Conservation (phyloP, 2,888 invertebrate species). For the Sceliomorpha sp. region DNA sequence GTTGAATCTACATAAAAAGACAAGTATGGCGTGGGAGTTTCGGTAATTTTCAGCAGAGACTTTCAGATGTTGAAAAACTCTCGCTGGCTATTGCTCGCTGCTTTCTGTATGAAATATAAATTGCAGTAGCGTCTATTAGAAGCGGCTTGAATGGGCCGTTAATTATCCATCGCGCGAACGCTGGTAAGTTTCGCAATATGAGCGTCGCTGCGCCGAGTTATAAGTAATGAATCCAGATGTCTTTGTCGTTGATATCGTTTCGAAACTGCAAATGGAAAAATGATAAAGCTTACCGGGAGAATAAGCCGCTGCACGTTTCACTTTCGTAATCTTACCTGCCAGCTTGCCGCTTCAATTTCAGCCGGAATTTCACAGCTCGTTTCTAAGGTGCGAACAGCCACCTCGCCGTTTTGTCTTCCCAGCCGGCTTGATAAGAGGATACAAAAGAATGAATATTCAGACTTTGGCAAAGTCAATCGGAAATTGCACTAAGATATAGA, state of each 20-base stretch:
- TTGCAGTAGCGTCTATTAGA: slow-evolving; percentile 24
- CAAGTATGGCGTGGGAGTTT: not conserved
- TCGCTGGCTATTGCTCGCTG: not conserved
- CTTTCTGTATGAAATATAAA: slow-evolving; percentile 22
- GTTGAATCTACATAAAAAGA: not conserved
- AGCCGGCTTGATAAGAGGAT: too few species aligned
- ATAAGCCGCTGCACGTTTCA: slow-evolving; percentile 47
- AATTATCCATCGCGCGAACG: slow-evolving; percentile 64
- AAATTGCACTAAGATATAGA: too few species aligned
- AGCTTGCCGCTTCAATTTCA: slow-evolving; percentile 35
- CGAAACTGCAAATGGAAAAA: slow-evolving; percentile 63
- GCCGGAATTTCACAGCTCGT: slow-evolving; percentile 30
- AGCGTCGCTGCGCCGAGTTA: slow-evolving; percentile 56
- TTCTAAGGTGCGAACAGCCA: slow-evolving; percentile 5
- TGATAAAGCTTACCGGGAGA: slow-evolving; percentile 59
- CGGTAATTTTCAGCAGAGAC: not conserved
- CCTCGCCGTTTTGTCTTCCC: slow-evolving; percentile 17
- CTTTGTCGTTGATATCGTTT: slow-evolving; percentile 57
- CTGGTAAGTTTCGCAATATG: slow-evolving; percentile 66
- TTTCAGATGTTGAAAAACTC: slow-evolving; percentile 5
- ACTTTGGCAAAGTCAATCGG: too few species aligned
- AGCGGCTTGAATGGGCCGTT: slow-evolving; percentile 54
- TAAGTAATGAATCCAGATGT: slow-evolving; percentile 71
- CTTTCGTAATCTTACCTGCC: slow-evolving; percentile 48
- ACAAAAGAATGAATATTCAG: too few species aligned